These are phyloP conservation scores for Tachina lurida DNA, from an alignment of 2,888 invertebrate species.

Conservation along the genomic window DNA sequence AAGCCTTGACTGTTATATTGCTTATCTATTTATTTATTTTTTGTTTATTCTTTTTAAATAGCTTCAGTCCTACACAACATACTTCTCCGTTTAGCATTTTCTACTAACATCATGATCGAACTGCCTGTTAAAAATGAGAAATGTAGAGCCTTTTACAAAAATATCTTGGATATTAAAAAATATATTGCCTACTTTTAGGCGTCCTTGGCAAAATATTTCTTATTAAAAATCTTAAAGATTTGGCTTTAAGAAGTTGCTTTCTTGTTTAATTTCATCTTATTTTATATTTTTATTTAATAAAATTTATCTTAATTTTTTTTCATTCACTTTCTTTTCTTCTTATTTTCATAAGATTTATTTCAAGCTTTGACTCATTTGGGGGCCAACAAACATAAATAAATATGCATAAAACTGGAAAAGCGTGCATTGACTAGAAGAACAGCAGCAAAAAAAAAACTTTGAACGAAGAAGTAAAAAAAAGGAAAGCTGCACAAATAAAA, in stretches of 20 bases:
- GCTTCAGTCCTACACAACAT: no score
- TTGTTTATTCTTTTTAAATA: no score
- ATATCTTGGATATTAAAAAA: background rate
- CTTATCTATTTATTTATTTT: no score
- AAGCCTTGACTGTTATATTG: no score
- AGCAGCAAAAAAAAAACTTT: background rate
- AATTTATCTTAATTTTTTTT: slow-evolving; percentile 49
- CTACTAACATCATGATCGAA: no score
- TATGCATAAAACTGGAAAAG: slow-evolving; percentile 66
- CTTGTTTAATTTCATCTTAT: slow-evolving; percentile 23
- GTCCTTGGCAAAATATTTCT: background rate
- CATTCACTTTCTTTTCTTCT: slow-evolving; percentile 21
- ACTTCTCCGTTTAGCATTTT: no score
- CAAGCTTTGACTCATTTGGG: slow-evolving; percentile 68
- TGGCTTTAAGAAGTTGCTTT: background rate
- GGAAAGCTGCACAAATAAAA: slow-evolving; percentile 38
- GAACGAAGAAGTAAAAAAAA: background rate
- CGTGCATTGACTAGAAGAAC: slow-evolving; percentile 24
- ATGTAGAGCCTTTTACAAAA: no score
- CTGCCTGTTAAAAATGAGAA: no score
- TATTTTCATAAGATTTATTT: slow-evolving; percentile 66
- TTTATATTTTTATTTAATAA: slow-evolving; percentile 34
- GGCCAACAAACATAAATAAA: slow-evolving; percentile 71
- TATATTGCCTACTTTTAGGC: slow-evolving; percentile 14
- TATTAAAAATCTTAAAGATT: background rate